Percentiles rank a stretch among this genome's conserved stretches.
These are phyloP conservation scores for Heliconius sara DNA, from an alignment of 2,888 invertebrate genomes.

Conservation along the genomic window DNA sequence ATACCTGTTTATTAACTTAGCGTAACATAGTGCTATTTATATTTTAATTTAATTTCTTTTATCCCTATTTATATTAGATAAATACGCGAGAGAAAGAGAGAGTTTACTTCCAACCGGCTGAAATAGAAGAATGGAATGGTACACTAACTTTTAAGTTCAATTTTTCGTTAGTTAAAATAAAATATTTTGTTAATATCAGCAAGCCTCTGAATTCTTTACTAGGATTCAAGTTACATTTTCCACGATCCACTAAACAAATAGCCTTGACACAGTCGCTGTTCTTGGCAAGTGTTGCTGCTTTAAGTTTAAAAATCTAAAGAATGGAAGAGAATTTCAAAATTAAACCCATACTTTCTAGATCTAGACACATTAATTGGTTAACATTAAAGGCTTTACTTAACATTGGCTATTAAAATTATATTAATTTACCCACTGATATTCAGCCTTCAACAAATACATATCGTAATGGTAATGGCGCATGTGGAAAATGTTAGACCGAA, in stretches of 20 bases:
- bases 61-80: no score
- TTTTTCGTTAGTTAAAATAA: neutral
- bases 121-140: neutral
- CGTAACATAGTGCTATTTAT: neutral
- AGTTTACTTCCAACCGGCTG: no score
- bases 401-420: no score
- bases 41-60: no score
- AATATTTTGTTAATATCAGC: neutral
- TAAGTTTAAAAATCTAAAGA: slow-evolving; percentile 20
- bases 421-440: no score
- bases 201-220: neutral
- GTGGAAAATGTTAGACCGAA: no score
- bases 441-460: no score
- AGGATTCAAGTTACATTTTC: slow-evolving; percentile 26
- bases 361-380: slow-evolving; percentile 25
- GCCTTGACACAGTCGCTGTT: slow-evolving; percentile 26
- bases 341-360: slow-evolving; percentile 25
- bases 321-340: slow-evolving; percentile 19
- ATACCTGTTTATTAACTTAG: neutral
- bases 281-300: slow-evolving; percentile 33
- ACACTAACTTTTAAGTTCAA: neutral
- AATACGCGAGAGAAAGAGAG: no score
- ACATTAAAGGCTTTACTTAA: slow-evolving; percentile 2
- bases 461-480: no score
- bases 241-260: slow-evolving; percentile 24